Base-by-base conservation (phyloP, 2,113 vertebrate genomes). In the Butorides virescens region DNA sequence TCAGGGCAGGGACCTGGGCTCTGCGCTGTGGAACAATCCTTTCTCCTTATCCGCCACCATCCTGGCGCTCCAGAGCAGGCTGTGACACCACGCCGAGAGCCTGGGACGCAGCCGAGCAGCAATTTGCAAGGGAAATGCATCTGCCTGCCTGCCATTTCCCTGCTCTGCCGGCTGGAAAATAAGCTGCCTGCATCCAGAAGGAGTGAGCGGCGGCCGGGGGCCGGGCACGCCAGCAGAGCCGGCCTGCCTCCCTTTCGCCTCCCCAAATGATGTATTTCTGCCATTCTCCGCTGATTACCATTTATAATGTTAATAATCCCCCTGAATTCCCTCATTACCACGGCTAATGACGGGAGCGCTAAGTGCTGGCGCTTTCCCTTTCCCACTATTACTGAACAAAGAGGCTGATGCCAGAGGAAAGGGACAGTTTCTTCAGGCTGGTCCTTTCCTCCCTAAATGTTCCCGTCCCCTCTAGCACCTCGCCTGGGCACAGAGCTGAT, bases 261-360 rank as follows among this genome's bases (percentile, higher is more conserved):
- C 86, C 71, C 29, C 17, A 15, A 49, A 44, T 21, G 47, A 77
- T 63, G 65, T 36, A 37, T 84, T 92, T 42, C 96, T 71, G 86
- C 85, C 67, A 4, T 70, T 72, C 74, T 26, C 76, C 2, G 2
- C 89, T 93, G 91, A 93, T 95, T 91, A 72, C 73, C 77, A 47
- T 85, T 92, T 73, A 55, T 88, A 36, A 70, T 66, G 47, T 87
- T 88, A 92, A 95, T 94, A 92, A 94, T 53, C 53, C 66, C 86
- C 91, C 73, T 84, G 80, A 91, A 90, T 92, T 92, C 91, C 84
- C 94, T 96, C 66, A 11, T 97, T 94, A 89, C 16, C 55, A 2
- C 4, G 47, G 92, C 44, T 92, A 94, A 92, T 59, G 85, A 79
- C 0, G 0, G 63, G 63, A 92, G 92, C 49, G 42, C 23, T 17